Conservation (phyloP, 2,888 invertebrate genomes). For the Pharmacophagus antenor region DNA sequence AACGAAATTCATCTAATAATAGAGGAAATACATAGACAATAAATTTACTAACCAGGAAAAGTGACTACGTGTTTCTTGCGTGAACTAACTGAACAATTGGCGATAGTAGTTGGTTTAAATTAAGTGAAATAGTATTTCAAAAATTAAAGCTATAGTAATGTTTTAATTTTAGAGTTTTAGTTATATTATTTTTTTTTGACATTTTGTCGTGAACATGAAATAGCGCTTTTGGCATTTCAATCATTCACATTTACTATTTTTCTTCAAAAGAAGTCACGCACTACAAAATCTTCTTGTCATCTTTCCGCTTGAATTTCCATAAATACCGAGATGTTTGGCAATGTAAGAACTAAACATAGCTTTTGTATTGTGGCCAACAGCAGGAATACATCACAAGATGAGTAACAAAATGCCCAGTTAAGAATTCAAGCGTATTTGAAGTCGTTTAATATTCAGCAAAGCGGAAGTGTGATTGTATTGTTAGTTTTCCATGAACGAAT, state of each 20-base stretch:
- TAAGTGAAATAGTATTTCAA: background rate
- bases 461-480: no score
- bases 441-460: no score
- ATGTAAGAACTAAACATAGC: conserved; percentile 28
- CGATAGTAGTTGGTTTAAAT: background rate
- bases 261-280: background rate
- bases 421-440: conserved; percentile 39
- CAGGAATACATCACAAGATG: conserved; percentile 32
- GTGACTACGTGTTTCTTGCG: conserved; percentile 19
- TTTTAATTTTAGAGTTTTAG: background rate
- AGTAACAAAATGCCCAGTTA: conserved; percentile 34
- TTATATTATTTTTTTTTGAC: background rate
- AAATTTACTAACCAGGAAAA: conserved; percentile 23
- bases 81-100: background rate
- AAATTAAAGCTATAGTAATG: background rate
- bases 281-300: conserved; percentile 4
- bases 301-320: conserved; percentile 17
- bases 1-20: conserved; percentile 15
- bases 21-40: conserved; percentile 22
- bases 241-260: background rate
- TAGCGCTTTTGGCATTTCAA: no score
- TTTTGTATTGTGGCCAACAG: conserved; percentile 30
- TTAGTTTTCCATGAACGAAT: no score
- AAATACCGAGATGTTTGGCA: conserved; percentile 23
- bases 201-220: background rate